Evolutionary conservation across 1,140 invertebrate genomes (phyloP).

Genomic region (Lasioglossum albipes): DNA sequence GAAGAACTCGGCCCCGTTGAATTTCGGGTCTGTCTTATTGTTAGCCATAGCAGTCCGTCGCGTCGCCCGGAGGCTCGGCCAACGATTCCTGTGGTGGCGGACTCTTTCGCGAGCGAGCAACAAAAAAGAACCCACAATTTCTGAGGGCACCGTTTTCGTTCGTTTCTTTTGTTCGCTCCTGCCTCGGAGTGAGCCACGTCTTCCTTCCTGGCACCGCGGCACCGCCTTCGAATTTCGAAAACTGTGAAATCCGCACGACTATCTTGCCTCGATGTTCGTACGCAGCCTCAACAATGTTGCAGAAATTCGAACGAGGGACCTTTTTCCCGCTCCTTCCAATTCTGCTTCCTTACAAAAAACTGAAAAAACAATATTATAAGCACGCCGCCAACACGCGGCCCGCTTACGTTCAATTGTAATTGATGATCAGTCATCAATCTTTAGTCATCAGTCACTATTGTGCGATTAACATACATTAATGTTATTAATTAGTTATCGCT

Average conservation of each 20-base stretch:
- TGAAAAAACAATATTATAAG: too few species aligned
- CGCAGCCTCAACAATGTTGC: neutral
- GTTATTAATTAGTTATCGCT: too few species aligned
- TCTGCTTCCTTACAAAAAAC: too few species aligned
- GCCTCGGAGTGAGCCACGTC: slow-evolving; percentile 23
- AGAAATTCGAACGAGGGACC: neutral
- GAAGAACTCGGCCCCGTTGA: slow-evolving; percentile 7
- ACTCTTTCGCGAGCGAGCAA: slow-evolving; percentile 50
- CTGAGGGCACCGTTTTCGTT: slow-evolving; percentile 57
- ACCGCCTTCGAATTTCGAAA: slow-evolving; percentile 14
- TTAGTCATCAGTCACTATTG: too few species aligned
- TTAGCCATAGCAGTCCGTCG: slow-evolving; percentile 48
- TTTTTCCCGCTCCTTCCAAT: neutral
- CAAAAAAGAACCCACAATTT: slow-evolving; percentile 70
- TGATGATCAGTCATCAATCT: too few species aligned
- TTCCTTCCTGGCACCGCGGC: neutral
- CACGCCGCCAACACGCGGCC: too few species aligned
- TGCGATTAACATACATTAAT: too few species aligned
- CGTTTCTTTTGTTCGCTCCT: slow-evolving; percentile 58
- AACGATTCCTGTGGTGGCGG: slow-evolving; percentile 37
- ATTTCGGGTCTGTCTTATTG: slow-evolving; percentile 28
- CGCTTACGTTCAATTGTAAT: too few species aligned
- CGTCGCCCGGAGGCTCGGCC: slow-evolving; percentile 30
- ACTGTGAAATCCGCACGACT: neutral
- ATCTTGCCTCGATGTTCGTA: neutral